Base-by-base conservation (phyloP, 2,888 invertebrate species). In the Pachliopta kotzebuea region DNA sequence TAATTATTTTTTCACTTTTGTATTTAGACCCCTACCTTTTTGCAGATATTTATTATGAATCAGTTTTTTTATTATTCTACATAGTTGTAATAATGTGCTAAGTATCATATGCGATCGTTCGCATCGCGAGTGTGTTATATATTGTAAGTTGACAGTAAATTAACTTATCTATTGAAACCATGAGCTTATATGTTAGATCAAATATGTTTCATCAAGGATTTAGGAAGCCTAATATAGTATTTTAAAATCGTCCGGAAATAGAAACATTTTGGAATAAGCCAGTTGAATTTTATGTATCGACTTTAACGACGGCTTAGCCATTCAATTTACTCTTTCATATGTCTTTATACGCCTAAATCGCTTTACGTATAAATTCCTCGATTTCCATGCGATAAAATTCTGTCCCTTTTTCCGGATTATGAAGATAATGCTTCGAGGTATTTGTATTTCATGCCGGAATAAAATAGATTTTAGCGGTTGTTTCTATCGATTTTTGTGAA, bases 331-430 rank as follows among this genome's bases (percentile, higher is more conserved):
- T 37, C 37, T 6, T 37, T 37, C 37, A 29, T 11, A 56, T 42
- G 31, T 21, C 49, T 58, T 59, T 50, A 29, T n/a, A 17, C n/a
- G 58, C 50, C 49, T 29, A 45, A 20, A 21, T 21, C 26, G 49
- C 20, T 49, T 59, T 26, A 59, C 50, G 50, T 18, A 59, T 50
- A 29, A 59, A 58, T 59, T 59, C 49, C 9, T 50, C 49, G 49
- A 59, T 59, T 50, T 59, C 58, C 58, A 29, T 50, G 49, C 50
- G 50, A 59, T 59, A 59, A 59, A 59, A 59, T 59, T 29, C 50
- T 8, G 29, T 49, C 58, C 50, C 21, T 50, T 59, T n/a, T 50
- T 26, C 26, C 26, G 49, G 29, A 45, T 56, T 56, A 21, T 42
- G 11, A 50, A 50, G 21, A 49, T 58, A 6, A 45, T 45, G 18